These are phyloP conservation scores for Leptinotarsa defecta DNA, from an alignment of 1,140 invertebrate genomes.

Conservation along the genomic window DNA sequence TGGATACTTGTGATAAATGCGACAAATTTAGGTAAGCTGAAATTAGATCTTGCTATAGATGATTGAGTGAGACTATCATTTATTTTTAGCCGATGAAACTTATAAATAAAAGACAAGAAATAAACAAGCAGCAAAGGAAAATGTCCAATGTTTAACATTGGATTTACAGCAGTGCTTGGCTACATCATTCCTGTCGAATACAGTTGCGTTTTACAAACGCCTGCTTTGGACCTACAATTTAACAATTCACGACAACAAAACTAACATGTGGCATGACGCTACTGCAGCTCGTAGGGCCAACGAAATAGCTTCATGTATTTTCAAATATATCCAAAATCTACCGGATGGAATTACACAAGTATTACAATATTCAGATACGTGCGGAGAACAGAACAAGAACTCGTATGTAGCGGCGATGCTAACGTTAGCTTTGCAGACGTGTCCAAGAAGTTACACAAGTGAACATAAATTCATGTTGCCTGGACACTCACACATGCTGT, in stretches of 20 bases:
- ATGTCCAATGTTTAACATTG: too few relatives aligned
- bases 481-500: conserved; percentile 18
- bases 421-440: not conserved
- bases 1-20: conserved; percentile 9
- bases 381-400: conserved; percentile 31
- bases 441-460: conserved; percentile 16
- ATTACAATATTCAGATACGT: conserved; percentile 30
- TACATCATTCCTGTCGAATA: too few relatives aligned
- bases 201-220: not conserved
- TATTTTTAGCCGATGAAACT: not conserved
- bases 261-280: not conserved
- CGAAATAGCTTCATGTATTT: conserved; percentile 26
- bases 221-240: too few relatives aligned
- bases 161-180: too few relatives aligned
- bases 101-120: not conserved
- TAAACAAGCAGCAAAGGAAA: too few relatives aligned
- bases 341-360: conserved; percentile 17
- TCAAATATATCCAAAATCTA: conserved; percentile 21
- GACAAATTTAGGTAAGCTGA: conserved; percentile 4
- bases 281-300: not conserved
- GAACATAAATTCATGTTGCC: conserved; percentile 18
- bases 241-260: too few relatives aligned
- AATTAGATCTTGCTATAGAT: conserved; percentile 8
- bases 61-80: not conserved
- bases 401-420: conserved; percentile 12